These are phyloP conservation scores for Diaphora mendica DNA, from an alignment of 2,888 invertebrate species.

Conservation along the genomic window DNA sequence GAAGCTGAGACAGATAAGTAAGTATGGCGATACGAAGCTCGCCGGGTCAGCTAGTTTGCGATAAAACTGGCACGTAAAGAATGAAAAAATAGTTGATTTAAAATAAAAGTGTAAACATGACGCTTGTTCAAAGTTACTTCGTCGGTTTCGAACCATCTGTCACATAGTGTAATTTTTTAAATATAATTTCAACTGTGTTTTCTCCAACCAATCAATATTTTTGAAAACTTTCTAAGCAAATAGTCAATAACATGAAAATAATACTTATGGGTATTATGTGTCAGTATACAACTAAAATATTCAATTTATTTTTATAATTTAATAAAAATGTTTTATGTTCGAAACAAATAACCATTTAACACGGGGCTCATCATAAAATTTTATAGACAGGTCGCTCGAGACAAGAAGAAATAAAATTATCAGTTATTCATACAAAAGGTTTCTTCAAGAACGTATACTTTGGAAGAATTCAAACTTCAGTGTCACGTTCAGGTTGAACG, in stretches of 20 bases:
- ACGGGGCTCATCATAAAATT: slow-evolving; percentile 23
- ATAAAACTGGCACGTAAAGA: no score
- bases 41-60: no score
- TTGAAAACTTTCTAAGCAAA: no score
- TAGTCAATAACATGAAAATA: background rate
- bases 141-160: no score
- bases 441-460: background rate
- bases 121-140: background rate
- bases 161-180: no score
- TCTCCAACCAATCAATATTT: no score
- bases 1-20: no score
- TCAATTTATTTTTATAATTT: slow-evolving; percentile 31
- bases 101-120: no score
- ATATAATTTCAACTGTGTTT: no score
- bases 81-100: no score
- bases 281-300: slow-evolving; percentile 12
- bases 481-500: background rate
- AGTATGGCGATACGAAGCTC: no score
- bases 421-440: background rate
- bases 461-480: background rate
- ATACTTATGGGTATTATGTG: background rate
- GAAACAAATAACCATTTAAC: slow-evolving; percentile 27
- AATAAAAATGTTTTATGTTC: slow-evolving; percentile 31
- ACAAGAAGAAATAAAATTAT: slow-evolving; percentile 21
- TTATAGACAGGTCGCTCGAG: slow-evolving; percentile 23